Base-by-base conservation (phyloP, 2,113 vertebrate genomes). In the Diadophis punctatus region DNA sequence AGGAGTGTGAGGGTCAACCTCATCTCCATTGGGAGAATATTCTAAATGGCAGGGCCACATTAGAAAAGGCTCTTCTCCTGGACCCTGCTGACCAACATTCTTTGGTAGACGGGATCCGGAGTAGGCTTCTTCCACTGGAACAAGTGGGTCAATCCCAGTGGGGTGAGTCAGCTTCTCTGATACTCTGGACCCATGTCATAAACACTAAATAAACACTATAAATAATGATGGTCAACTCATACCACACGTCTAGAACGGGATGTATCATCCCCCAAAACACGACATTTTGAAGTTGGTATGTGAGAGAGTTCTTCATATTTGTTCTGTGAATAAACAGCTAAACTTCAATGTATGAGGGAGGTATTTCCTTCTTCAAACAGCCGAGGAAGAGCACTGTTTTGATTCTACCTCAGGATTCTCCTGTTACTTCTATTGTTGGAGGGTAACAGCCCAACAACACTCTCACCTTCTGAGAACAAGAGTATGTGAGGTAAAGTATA, bases 361-460 rank as follows among this genome's bases (percentile, higher is more conserved):
- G 94, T 94, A 95, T 93, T 87, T 93, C 53, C 68, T 86, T 80
- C n/a, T 80, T 80, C 34, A 80, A 89, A 91, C 93, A 95, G 90
- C 85, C 93, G 16, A 55, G 14, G 51, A 91, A 94, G 49, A 95
- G 93, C 63, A 39, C 7, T 94, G 58, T 87, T 94, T 88, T 80
- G 58, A 88, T 90, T 58, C 4, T 58, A 2, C 55, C 39, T 7
- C 88, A 60, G 8, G 88, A 89, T 89, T 46, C 5, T 48, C 53
- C 7, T 86, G 88, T 22, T 80, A 22, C n/a, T 80, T 80, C 34
- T 80, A 43, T 39, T 43, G 16, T 80, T 80, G 74, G 8, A 80
- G 74, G 34, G 68, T 80, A 34, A 39, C 34, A 80, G 68, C 68
- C 68, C 34, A 80, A n/a, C n/a, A 80, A 80, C 34, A 16, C 2